Evolutionary conservation across 2,888 invertebrate species (phyloP), one percentile per base, ranked within the genome.

Genomic region (Pantelozetes paolii): DNA sequence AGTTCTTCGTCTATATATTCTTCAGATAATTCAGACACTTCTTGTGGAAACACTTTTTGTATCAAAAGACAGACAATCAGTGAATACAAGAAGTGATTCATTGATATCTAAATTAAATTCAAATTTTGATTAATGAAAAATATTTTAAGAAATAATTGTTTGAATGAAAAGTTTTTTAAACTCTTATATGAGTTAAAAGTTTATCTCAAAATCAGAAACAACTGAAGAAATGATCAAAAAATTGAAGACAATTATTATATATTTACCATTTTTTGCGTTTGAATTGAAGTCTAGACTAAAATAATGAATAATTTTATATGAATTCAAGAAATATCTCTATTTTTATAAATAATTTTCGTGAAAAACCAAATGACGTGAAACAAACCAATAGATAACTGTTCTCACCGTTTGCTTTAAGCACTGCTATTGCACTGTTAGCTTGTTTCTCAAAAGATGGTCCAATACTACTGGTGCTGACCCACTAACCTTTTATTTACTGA

Each of bases 401-500:
- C 20, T 23, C 5, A 54, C 13, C 23, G 54, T 8, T 54, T 54
- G 54, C 54, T 26, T 23, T 11, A 36, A 8, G 5, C 54, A 26
- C 54, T 54, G 6, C n/a, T n/a, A 13, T 18, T 32, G 62, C 32
- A 62, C 62, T 26, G 28, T 54, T 54, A 54, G 54, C 54, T 54
- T 54, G 11, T 54, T 13, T 13, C 54, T 23, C 11, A n/a, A n/a
- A 54, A 23, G 36, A 36, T 36, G 36, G 67, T 67, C 67, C 67
- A 67, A 67, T 67, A 67, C 67, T n/a, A n/a, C n/a, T 40, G 11
- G 67, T 30, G 32, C 40, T 67, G 67, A 67, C 67, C 67, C 67
- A 67, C 67, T 67, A 67, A 67, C 67, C 67, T 67, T 67, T 67
- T 67, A 67, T 67, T 67, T 20, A 67, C 67, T 36, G 62, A 62